Evolutionary conservation across 2,797 vertebrate species (phyloP).

Genomic region (Propithecus perrieri): DNA sequence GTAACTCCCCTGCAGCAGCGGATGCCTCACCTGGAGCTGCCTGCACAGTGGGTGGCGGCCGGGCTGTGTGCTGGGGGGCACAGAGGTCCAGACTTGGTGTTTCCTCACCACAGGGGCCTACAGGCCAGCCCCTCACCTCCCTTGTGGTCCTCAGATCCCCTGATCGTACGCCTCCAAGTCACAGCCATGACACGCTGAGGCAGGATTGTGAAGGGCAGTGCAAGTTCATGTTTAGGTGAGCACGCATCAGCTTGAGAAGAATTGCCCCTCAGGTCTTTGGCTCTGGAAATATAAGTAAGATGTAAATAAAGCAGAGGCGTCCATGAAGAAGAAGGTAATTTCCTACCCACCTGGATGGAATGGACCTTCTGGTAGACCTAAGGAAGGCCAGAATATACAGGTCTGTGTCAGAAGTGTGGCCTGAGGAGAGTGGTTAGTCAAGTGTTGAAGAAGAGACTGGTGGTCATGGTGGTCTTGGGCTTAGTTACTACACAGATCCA

Average conservation of each 20-base stretch:
- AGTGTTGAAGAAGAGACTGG: not conserved
- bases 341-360: not conserved
- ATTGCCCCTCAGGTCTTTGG: not conserved
- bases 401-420: not conserved
- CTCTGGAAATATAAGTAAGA: not conserved
- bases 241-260: not conserved
- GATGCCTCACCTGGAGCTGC: fast-evolving
- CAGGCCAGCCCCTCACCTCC: not conserved
- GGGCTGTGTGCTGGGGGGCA: fast-evolving
- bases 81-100: not conserved
- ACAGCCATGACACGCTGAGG: not conserved
- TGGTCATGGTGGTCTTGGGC: not conserved
- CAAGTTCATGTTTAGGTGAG: not conserved
- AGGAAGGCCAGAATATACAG: not conserved
- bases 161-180: not conserved
- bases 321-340: not conserved
- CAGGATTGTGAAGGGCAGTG: not conserved
- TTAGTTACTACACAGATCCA: fast-evolving
- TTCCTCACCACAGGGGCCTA: not conserved
- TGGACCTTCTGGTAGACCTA: not conserved
- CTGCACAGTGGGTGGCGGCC: not conserved
- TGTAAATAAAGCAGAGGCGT: no score
- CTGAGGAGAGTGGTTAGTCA: not conserved
- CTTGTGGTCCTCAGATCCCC: not conserved
- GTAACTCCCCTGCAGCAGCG: no score